Percentiles rank a stretch among this genome's conserved stretches.
Evolutionary conservation across 92 coral and sea anemone species (phyloP).

Genomic region (Paramuricea clavata): DNA sequence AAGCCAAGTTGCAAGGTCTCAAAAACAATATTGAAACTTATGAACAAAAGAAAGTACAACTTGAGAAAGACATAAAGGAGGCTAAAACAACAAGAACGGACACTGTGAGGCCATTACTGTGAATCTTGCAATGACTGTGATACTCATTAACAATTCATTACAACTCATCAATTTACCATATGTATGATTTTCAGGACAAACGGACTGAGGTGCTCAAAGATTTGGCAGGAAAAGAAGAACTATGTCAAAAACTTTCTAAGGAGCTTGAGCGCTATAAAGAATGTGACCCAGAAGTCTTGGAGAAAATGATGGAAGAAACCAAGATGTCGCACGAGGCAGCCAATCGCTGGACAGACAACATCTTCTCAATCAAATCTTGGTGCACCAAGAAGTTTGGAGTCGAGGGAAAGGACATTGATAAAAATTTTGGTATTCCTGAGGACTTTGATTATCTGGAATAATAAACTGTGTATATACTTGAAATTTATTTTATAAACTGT

Average conservation of each 20-base stretch:
- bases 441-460: conserved; percentile 95
- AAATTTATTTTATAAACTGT: background rate
- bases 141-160: no score
- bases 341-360: conserved; percentile 96
- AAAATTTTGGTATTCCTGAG: conserved; percentile 96
- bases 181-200: conserved; percentile 66
- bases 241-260: conserved; percentile 68
- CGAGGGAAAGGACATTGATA: conserved; percentile 90
- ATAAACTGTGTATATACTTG: background rate
- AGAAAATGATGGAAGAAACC: conserved; percentile 82
- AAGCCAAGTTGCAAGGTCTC: conserved; percentile 80
- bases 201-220: conserved; percentile 76
- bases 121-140: no score
- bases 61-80: conserved; percentile 73
- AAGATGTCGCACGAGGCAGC: conserved; percentile 86
- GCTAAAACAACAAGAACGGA: conserved; percentile 80
- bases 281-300: conserved; percentile 95
- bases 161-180: background rate
- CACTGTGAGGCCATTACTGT: conserved; percentile 67
- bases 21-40: conserved; percentile 74
- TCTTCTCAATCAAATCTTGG: conserved; percentile 93
- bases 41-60: conserved; percentile 74
- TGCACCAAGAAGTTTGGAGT: conserved; percentile 90
- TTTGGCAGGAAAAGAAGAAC: conserved; percentile 77
- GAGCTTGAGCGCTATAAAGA: conserved; percentile 82